Base-by-base conservation (phyloP, 2,797 vertebrate genomes). In the Catamblyrhynchus diadema region DNA sequence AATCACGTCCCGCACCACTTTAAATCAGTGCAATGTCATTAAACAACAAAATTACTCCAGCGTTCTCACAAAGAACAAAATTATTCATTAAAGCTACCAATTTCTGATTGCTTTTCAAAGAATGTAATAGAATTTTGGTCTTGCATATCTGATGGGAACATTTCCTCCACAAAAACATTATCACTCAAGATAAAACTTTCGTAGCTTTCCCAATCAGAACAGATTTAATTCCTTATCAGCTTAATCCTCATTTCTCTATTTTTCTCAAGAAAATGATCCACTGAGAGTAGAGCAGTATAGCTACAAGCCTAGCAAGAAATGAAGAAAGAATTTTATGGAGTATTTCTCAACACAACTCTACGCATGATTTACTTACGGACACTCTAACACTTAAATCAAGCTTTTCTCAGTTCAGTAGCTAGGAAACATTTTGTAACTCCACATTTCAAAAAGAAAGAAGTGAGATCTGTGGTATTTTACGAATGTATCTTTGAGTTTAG, bases 41-140 rank as follows among this genome's bases (percentile, higher is more conserved):
- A 84, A 93, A 96, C 89, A 94, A 90, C 87, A 96, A 88, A 92
- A 95, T 93, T 72, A 94, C 83, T 84, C 54, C 42, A 45, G 11
- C 10, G 21, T 80, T 82, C 60, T 79, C 66, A 82, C 53, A 62
- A 93, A 73, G 95, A 92, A 88, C 44, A 74, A 69, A 95, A 94
- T 94, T 94, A 73, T 82, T 93, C 84, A 95, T 94, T 93, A 95
- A 89, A 90, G 61, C 47, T 45, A 75, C 77, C 33, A 72, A 89
- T 56, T 91, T 90, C 74, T 88, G 85, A 93, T 51, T 92, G 92
- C 85, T 92, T 96, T 90, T 91, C 91, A 81, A 91, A 82, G 59
- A 88, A 70, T 2, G 16, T 66, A 97, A 95, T 25, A 93, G 82
- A 96, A 87, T 95, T 95, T 45, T 67, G 56, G 77, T 83, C 88